A percentile compares a stretch with the other conserved stretches of the same genome.
Evolutionary conservation across 2,888 invertebrate genomes (phyloP).

Genomic region (Platycheirus albimanus): DNA sequence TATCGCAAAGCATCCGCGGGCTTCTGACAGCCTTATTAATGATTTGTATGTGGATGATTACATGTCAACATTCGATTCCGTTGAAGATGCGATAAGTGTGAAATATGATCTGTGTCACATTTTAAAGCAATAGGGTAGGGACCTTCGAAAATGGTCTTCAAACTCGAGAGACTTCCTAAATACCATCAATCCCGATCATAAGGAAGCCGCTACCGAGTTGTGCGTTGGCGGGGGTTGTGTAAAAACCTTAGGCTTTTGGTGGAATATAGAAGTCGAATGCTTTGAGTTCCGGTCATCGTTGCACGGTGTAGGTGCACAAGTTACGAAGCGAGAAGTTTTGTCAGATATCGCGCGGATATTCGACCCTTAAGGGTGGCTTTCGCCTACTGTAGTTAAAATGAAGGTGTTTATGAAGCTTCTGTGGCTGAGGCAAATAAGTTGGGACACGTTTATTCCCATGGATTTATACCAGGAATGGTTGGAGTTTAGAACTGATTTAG

Average conservation of each 20-base stretch:
- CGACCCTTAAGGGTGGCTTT: constrained; percentile 31
- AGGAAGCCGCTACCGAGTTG: constrained; percentile 27
- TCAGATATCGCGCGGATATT: constrained; percentile 31
- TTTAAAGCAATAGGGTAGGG: constrained; percentile 12
- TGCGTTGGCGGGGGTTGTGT: constrained; percentile 14
- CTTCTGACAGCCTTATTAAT: not conserved
- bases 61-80: not conserved
- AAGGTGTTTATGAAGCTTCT: constrained; percentile 22
- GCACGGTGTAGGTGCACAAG: not conserved
- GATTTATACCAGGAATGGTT: constrained; percentile 17
- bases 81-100: not conserved
- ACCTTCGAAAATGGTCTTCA: constrained; percentile 35
- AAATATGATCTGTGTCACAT: constrained; percentile 29
- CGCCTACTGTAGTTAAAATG: constrained; percentile 19
- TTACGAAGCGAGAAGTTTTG: constrained; percentile 28
- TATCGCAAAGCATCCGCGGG: not conserved
- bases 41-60: not conserved
- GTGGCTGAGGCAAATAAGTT: not conserved
- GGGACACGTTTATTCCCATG: constrained; percentile 13
- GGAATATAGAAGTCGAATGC: constrained; percentile 16
- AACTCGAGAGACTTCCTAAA: constrained; percentile 21
- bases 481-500: constrained; percentile 13
- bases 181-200: constrained; percentile 12
- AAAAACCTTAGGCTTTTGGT: constrained; percentile 32
- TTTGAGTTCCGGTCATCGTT: constrained; percentile 25